Evolutionary conservation across 2,797 vertebrate species (phyloP).

Genomic region (Tadarida brasiliensis): DNA sequence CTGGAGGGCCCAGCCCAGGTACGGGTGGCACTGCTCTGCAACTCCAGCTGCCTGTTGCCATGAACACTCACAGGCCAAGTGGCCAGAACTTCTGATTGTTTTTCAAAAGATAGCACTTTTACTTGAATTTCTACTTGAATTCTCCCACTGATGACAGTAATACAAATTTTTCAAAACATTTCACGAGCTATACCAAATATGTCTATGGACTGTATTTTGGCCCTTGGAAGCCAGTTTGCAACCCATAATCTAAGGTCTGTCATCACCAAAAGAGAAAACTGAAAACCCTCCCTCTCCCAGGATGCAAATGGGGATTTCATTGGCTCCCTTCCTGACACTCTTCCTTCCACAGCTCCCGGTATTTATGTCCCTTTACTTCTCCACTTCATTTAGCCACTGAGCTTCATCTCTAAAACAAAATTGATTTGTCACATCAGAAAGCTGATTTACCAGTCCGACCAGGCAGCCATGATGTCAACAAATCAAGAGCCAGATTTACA

Average conservation of each 20-base stretch:
- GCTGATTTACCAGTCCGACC: constrained; percentile 57
- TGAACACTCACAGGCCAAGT: neutral
- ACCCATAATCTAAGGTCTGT: neutral
- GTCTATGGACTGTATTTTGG: neutral
- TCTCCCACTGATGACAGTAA: neutral
- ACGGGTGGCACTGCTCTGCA: accelerated
- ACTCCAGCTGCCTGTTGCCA: neutral
- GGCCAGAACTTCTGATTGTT: neutral
- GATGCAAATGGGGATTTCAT: neutral
- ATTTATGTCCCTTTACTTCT: neutral
- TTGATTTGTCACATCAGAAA: constrained; percentile 62
- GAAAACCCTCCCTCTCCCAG: neutral
- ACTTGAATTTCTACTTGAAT: neutral
- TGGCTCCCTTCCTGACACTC: neutral
- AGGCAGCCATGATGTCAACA: constrained; percentile 10
- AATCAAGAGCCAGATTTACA: constrained; percentile 73
- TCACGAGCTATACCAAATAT: neutral
- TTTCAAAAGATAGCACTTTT: neutral
- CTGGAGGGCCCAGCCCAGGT: accelerated
- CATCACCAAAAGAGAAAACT: neutral
- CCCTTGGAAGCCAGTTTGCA: neutral
- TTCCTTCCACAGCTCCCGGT: neutral
- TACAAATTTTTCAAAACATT: neutral
- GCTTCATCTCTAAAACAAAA: constrained; percentile 24
- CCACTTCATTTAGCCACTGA: neutral